Base-by-base conservation (phyloP, 2,888 invertebrate genomes). In the Phanerotoma sp. region DNA sequence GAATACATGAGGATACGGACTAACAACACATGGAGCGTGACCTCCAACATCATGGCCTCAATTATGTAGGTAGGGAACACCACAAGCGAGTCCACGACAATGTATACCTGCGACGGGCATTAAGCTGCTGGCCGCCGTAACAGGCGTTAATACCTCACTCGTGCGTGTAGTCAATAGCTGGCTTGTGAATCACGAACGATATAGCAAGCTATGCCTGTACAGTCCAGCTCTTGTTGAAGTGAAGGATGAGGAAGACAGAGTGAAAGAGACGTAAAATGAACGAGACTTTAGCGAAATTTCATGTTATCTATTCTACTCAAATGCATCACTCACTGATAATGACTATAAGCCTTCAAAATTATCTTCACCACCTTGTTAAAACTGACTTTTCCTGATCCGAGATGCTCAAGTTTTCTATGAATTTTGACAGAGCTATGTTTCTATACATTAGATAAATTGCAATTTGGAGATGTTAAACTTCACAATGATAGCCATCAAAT, bases 121-220 rank as follows among this genome's bases (percentile, higher is more conserved):
- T 63, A 62, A 62, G 49, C 53, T 35, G 35, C 48, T 45, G 30
- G 47, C 48, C 52, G 51, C 44, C 38, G 60, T 60, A 59, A 63
- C 64, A 63, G 58, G 62, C 58, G 59, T 58, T 64, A 64, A 64
- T 62, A 54, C 63, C 61, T 35, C 57, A 51, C 58, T 56, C 56
- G 57, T 48, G 55, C 58, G 55, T 57, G 57, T 59, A 59, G 52
- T 56, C 35, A 55, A 59, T 58, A 45, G 53, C 51, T 38, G 35
- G 50, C 50, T 46, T 53, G 53, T 53, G 53, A 53, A 52, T 57
- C 53, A 57, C 52, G 49, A 46, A 56, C 52, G 52, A 56, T 57
- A 37, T 38, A 42, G 6, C 48, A 28, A 38, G 44, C 25, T 47
- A 37, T 35, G 38, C 40, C n/a, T n/a, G n/a, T n/a, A n/a, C n/a